Evolutionary conservation across 92 coral and sea anemone genomes (phyloP).

Genomic region (Palythoa caribaeorum): DNA sequence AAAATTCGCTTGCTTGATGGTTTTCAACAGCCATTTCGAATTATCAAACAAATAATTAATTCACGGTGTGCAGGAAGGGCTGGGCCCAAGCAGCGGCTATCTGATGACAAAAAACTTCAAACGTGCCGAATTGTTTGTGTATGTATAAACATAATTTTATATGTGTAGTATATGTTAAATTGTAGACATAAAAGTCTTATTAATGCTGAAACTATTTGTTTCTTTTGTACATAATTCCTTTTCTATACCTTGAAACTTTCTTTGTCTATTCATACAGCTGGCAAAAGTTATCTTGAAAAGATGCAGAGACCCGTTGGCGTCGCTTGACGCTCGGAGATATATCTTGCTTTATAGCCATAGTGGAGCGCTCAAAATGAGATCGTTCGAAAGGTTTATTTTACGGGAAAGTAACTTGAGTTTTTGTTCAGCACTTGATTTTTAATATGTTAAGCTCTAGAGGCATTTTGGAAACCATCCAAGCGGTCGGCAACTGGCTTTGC

Average conservation of each 20-base stretch:
- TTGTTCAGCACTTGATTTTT: no score
- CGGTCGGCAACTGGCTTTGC: no score
- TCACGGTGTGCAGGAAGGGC: neutral
- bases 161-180: neutral
- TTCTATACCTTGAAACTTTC: neutral
- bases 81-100: neutral
- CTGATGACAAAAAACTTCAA: slow-evolving; percentile 24
- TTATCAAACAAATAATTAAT: slow-evolving; percentile 22
- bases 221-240: neutral
- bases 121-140: neutral
- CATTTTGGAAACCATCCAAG: no score
- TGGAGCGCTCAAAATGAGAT: no score
- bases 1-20: no score
- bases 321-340: neutral
- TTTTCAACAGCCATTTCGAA: neutral
- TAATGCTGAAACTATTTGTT: neutral
- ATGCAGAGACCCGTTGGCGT: neutral
- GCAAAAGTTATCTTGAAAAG: no score
- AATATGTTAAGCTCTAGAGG: no score
- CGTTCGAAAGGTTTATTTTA: no score
- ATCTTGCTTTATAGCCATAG: no score
- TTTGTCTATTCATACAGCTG: neutral
- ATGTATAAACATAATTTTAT: neutral
- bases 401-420: no score
- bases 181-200: neutral